Evolutionary conservation across 2,888 invertebrate genomes (phyloP), one percentile per base, ranked within the genome.

Genomic region (Mesoligia furuncula): DNA sequence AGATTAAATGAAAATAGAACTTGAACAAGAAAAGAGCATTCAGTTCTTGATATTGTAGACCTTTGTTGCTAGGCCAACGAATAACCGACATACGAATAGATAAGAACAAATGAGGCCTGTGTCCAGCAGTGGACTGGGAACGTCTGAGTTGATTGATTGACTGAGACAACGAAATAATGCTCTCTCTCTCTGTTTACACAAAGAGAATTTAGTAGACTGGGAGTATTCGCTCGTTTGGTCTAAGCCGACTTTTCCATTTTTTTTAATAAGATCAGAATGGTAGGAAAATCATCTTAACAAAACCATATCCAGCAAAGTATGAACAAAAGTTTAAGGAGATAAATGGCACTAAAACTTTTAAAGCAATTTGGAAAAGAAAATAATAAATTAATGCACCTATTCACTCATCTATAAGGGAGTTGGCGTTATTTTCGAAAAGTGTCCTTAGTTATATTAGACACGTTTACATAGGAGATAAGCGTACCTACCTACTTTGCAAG

Each of bases 341-440:
- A 8, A 8, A 20, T 20, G 51, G 8, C 0, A 8, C 51, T 51
- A 51, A 51, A 51, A 20, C 8, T 20, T 36, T 36, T 36, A 6
- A 51, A 51, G 8, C 20, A 51, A 9, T 20, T 20, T 51, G 51
- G 2, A 20, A 51, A 51, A 51, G 51, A 51, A 51, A 48, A 17
- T 0, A 48, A 48, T 17, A 54, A 4, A 24, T 24, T 11, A n/a
- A 24, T n/a, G 24, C 1, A 54, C 54, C n/a, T 5, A n/a, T n/a
- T n/a, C 5, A 57, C n/a, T 57, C 13, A 24, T 39, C 3, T 59
- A 31, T 48, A 65, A 51, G 31, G 8, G 27, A 42, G 13, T 59
- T 15, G 11, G 13, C 51, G 51, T 78, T 78, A 78, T 79, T 73
- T 73, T 42, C 11, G 20, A 5, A 31, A 57, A 69, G 20, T 59